phyloP scores from a whole-genome alignment of 2,888 invertebrate genomes.

The Chirona hameri region DNA sequence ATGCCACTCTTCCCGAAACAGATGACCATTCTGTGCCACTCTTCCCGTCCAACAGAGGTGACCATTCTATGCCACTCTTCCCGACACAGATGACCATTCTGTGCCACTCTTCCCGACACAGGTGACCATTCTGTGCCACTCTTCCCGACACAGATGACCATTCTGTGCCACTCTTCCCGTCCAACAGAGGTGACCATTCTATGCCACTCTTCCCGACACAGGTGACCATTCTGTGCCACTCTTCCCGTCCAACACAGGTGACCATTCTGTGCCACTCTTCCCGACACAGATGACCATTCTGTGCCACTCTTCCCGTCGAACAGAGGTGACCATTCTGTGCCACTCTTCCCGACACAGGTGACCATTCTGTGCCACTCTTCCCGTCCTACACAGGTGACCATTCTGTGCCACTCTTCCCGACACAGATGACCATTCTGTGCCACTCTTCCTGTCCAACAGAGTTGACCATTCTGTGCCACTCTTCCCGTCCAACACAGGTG shows the following conservation, averaged over 20 bases:
- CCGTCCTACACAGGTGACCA: too few species aligned
- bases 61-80: slow-evolving; percentile 29
- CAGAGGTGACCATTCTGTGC: background rate
- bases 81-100: slow-evolving; percentile 56
- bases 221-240: too few species aligned
- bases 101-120: too few species aligned
- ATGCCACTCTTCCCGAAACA: slow-evolving; percentile 42
- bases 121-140: background rate
- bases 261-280: slow-evolving; percentile 29
- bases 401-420: slow-evolving; percentile 36
- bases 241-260: too few species aligned
- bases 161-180: too few species aligned
- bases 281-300: slow-evolving; percentile 56
- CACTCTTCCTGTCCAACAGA: too few species aligned
- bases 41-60: too few species aligned
- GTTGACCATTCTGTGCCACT: background rate
- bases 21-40: too few species aligned
- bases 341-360: slow-evolving; percentile 54
- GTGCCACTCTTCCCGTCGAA: too few species aligned
- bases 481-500: slow-evolving; percentile 55
- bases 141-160: slow-evolving; percentile 52
- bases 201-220: slow-evolving; percentile 49
- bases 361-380: too few species aligned
- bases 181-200: background rate
- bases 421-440: too few species aligned